Evolutionary conservation across 2,113 vertebrate species (phyloP).

Genomic region (Felis catus): F.catus_Fca126_mat1.0 CM031419.1:175458001-175458500

Average conservation of each 20-base stretch:
- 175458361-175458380: neutral
- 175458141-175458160: neutral
- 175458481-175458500: neutral
- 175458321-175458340: neutral
- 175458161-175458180: neutral
- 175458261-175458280: neutral
- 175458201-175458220: neutral
- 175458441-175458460: neutral
- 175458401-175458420: neutral
- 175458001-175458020: too few species aligned
- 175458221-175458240: neutral
- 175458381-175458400: neutral
- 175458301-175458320: neutral
- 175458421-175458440: neutral
- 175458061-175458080: too few species aligned
- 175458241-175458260: neutral
- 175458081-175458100: too few species aligned
- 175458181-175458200: neutral
- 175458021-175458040: too few species aligned
- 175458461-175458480: neutral
- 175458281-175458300: neutral
- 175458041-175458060: too few species aligned
- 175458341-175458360: neutral
- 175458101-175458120: neutral
- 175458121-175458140: neutral